Base-by-base conservation (phyloP, 2,113 vertebrate species). In the Sarotherodon lohbergeri region DNA sequence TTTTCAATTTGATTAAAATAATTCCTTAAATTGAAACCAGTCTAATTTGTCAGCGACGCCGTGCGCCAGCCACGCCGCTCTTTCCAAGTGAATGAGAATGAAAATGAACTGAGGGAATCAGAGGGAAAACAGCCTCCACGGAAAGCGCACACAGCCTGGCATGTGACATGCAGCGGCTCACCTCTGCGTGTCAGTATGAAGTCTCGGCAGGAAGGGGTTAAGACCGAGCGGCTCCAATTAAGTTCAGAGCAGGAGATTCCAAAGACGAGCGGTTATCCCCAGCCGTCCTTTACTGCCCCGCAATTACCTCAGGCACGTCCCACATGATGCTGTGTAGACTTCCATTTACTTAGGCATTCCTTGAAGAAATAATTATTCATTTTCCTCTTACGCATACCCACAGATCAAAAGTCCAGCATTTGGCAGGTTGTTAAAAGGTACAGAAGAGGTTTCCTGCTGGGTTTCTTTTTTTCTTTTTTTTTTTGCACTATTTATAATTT, bases 311-410 rank as follows among this genome's bases (percentile, higher is more conserved):
- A 57, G 92, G 90, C 90, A 27, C 85, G 87, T 90, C 81, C 76
- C 79, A 73, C 46, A 86, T 78, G 86, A 86, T 71, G 86, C 86
- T 50, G 83, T 36, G 85, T 80, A 78, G 88, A 79, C 81, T 85
- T 86, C 86, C 88, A 88, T 92, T 84, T 82, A 86, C 92, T 94
- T 81, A 87, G 54, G 92, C 56, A 55, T 89, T 91, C 89, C 90
- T 92, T 92, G 81, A 92, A 92, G 88, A 93, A 94, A 93, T 94
- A 89, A 91, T 92, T 87, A 93, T 91, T 92, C 55, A 83, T 90
- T 92, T 92, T 85, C 85, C 54, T 86, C 83, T 93, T 73, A 66
- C 83, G 85, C 79, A 87, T 32, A 88, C 59, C 27, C 82, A 7
- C 14, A 5, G 88, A 94, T 94, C 90, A 91, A 88, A 94, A 87